phyloP scores from a whole-genome alignment of 2,888 invertebrate genomes.

The Tipula helvola region DNA sequence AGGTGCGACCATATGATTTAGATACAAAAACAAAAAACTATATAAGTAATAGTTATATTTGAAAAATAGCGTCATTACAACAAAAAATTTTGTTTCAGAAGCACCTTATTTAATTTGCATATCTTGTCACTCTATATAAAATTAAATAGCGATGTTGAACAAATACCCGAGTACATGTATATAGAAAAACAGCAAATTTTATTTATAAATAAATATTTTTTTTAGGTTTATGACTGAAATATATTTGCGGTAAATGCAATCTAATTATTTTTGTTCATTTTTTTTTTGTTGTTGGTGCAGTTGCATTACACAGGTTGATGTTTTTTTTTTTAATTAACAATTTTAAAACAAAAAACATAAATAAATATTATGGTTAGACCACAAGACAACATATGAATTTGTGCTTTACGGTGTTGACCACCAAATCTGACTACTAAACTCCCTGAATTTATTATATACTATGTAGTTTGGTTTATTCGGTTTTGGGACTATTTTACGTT shows the following conservation, averaged over 20 bases:
- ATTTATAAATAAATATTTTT: background rate
- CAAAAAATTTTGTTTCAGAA: background rate
- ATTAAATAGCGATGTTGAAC: background rate
- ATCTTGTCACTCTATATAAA: background rate
- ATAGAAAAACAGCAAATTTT: background rate
- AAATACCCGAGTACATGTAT: background rate
- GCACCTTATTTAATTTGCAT: constrained; percentile 4
- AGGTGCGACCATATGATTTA: background rate
- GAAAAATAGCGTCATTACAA: background rate
- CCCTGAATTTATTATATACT: too few relatives aligned
- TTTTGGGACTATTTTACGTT: too few relatives aligned
- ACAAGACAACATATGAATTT: background rate
- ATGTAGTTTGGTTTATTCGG: too few relatives aligned
- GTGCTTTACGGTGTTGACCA: too few relatives aligned
- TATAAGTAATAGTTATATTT: background rate
- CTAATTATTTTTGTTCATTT: background rate
- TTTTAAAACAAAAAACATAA: background rate
- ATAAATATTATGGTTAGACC: background rate
- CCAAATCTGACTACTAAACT: too few relatives aligned
- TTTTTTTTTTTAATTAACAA: background rate
- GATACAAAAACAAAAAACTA: background rate
- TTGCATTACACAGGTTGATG: background rate
- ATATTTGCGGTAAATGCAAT: background rate
- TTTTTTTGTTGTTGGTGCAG: background rate
- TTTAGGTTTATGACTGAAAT: background rate